Conservation (phyloP, 2,113 vertebrate species). For the Psephotus haematonotus region DNA sequence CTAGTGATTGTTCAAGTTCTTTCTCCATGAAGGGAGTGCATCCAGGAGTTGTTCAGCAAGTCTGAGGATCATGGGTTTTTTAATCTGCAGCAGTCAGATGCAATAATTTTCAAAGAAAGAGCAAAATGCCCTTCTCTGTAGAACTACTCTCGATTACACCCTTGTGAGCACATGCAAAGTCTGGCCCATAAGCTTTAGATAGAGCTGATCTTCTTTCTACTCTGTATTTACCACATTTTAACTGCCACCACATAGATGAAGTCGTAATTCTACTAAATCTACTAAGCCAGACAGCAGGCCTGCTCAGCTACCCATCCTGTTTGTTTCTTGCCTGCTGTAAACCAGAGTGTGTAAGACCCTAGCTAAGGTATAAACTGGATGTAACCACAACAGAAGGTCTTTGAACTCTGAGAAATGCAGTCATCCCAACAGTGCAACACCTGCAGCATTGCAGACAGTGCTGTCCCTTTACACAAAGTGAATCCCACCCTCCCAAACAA, state of each 20-base stretch:
- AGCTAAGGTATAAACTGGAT: neutral
- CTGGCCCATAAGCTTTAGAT: neutral
- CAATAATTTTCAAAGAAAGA: neutral
- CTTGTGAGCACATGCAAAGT: neutral
- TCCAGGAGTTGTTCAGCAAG: neutral
- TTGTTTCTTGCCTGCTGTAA: neutral
- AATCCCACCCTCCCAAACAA: neutral
- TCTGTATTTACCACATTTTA: neutral
- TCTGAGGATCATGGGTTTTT: neutral
- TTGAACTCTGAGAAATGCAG: neutral
- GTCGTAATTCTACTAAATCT: neutral
- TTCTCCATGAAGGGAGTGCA: neutral
- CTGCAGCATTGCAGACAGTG: fast-evolving
- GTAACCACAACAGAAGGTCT: neutral
- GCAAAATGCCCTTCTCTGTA: neutral
- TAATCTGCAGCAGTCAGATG: neutral
- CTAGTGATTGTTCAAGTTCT: neutral
- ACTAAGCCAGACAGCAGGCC: neutral
- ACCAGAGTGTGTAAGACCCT: neutral
- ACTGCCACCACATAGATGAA: neutral
- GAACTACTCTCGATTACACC: neutral
- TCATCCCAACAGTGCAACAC: neutral
- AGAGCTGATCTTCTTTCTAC: neutral
- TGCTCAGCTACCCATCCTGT: neutral
- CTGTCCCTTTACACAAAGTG: neutral